Conservation (phyloP, 37 sponge, comb jelly and placozoan genomes). For the Aphrocallistes beatrix region DNA sequence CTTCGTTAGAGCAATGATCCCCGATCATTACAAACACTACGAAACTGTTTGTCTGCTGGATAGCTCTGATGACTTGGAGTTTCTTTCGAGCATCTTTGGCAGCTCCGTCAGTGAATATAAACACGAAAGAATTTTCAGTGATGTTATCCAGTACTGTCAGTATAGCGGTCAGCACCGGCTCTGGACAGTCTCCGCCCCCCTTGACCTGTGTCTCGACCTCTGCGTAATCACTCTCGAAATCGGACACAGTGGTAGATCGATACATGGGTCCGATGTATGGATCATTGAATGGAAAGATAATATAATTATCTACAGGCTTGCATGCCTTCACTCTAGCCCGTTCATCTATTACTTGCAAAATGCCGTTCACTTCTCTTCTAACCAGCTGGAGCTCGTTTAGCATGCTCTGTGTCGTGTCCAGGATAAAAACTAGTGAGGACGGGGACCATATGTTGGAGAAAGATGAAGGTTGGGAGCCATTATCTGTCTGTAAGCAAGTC, state of each 20-base stretch:
- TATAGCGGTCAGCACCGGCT: not conserved
- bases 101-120: not conserved
- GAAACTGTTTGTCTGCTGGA: not conserved
- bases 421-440: not conserved
- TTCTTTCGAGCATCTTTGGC: slow-evolving; percentile 2
- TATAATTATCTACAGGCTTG: not conserved
- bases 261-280: not conserved
- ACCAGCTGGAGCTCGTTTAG: not conserved
- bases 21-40: slow-evolving; percentile 10
- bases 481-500: not conserved
- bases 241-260: not conserved
- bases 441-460: not conserved
- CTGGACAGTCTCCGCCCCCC: not conserved
- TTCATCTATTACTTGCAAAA: not conserved
- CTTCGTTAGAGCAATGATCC: slow-evolving; percentile 11
- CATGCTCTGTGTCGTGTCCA: slow-evolving; percentile 17
- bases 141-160: not conserved
- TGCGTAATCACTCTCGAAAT: not conserved
- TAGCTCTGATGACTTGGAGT: not conserved
- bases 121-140: slow-evolving; percentile 8
- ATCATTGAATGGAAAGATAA: not conserved
- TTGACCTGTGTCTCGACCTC: not conserved
- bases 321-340: not conserved
- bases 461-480: not conserved
- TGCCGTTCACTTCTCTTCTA: not conserved